These are phyloP conservation scores for Scortum barcoo DNA, from an alignment of 2,113 vertebrate genomes.

Conservation along the genomic window DNA sequence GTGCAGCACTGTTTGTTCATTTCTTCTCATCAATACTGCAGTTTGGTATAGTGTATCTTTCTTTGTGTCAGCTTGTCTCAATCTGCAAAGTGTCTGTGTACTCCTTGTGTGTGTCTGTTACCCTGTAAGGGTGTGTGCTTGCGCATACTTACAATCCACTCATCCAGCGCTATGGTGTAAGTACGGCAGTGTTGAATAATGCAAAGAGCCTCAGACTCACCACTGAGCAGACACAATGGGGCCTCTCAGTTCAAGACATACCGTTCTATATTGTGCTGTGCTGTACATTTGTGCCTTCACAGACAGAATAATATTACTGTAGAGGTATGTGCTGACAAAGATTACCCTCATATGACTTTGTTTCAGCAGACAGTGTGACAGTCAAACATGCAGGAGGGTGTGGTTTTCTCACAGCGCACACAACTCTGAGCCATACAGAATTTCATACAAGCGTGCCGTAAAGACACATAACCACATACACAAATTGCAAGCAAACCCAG, in stretches of 20 bases:
- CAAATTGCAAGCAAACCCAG: not conserved
- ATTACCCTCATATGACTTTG: slow-evolving; percentile 6
- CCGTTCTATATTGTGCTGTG: slow-evolving; percentile 38
- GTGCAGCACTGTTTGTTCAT: not conserved
- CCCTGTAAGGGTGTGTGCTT: slow-evolving; percentile 32
- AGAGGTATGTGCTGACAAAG: slow-evolving; percentile 20
- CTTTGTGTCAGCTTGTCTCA: slow-evolving; percentile 4
- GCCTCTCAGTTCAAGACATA: slow-evolving; percentile 63
- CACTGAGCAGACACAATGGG: slow-evolving; percentile 64
- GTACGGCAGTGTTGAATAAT: slow-evolving; percentile 73
- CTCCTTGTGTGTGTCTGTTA: slow-evolving; percentile 9
- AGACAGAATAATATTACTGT: not conserved
- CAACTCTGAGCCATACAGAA: not conserved
- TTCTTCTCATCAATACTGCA: not conserved
- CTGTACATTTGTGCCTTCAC: slow-evolving; percentile 43
- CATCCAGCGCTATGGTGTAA: slow-evolving; percentile 58
- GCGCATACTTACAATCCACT: slow-evolving; percentile 57
- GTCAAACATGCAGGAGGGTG: not conserved
- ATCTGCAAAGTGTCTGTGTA: slow-evolving; percentile 15
- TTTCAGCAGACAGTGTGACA: slow-evolving; percentile 1
- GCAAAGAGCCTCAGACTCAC: slow-evolving; percentile 61
- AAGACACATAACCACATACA: not conserved
- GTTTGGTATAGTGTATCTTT: not conserved
- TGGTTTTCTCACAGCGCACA: slow-evolving; percentile 24
- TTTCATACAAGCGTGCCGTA: not conserved